Evolutionary conservation across 2,888 invertebrate species (phyloP), one percentile per base, ranked within the genome.

Genomic region (Tridacna gigas): DNA sequence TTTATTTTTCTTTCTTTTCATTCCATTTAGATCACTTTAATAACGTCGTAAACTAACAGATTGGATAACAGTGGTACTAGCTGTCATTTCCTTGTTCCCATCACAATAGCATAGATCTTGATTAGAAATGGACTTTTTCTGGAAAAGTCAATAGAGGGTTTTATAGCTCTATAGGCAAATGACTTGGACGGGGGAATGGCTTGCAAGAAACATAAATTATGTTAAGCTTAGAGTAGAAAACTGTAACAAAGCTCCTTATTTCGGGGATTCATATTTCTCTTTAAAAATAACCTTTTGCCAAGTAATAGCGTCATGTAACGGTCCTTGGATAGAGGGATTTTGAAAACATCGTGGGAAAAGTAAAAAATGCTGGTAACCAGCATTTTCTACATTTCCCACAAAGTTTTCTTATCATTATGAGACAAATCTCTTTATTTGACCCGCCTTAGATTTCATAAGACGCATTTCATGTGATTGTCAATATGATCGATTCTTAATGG

Each of bases 121-220:
- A 56, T 56, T 15, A 15, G 56, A 56, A 56, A 15, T 3, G 20
- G 56, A 20, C 11, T 3, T 56, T 56, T 56, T 56, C 56, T 56
- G 18, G 56, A 56, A 56, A 56, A 56, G 56, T 56, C 56, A 25
- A 25, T 63, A 63, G 51, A 71, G 22, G 15, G 71, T 48, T 37
- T 22, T 47, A 22, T 51, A 25, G 18, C 48, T 51, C 9, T 22
- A 71, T 71, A 51, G 71, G 51, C 51, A 71, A 51, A 51, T 28
- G 48, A 15, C n/a, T 22, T 47, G 25, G 15, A 22, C 22, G 15
- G 22, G 26, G 71, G 45, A 51, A 47, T 25, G 22, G 26, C n/a
- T 37, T 7, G 45, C 18, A 20, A 45, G n/a, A 45, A 0, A 51
- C 48, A 71, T 71, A 71, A 71, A 71, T 71, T 71, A 71, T 71